phyloP scores from a whole-genome alignment of 2,888 invertebrate genomes.

The Chloroclysta siterata region DNA sequence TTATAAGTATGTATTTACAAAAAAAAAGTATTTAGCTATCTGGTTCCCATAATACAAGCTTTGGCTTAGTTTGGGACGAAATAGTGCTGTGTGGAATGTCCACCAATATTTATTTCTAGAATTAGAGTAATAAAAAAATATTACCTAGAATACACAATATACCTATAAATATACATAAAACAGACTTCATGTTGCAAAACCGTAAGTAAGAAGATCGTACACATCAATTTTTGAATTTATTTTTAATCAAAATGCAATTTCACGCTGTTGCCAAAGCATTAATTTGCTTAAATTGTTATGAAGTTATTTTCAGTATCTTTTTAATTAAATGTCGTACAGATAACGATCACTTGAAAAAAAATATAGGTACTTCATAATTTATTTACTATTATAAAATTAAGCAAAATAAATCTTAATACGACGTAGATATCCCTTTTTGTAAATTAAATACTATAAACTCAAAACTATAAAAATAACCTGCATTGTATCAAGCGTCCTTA shows the following conservation, averaged over 20 bases:
- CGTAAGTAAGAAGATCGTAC: constrained; percentile 35
- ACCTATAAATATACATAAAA: constrained; percentile 47
- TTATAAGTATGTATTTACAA: too few relatives aligned
- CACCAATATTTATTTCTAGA: not conserved
- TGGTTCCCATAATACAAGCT: too few relatives aligned
- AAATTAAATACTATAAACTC: too few relatives aligned
- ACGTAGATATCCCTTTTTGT: too few relatives aligned
- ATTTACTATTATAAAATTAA: too few relatives aligned
- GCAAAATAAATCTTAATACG: too few relatives aligned
- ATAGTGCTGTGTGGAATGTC: too few relatives aligned
- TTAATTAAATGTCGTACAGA: constrained; percentile 1
- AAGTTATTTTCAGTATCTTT: constrained; percentile 19
- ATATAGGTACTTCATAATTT: too few relatives aligned
- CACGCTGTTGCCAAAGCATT: constrained; percentile 39
- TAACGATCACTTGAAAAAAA: not conserved
- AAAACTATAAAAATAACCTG: too few relatives aligned
- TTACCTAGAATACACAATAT: constrained; percentile 56
- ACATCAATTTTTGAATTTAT: constrained; percentile 29
- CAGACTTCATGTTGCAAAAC: constrained; percentile 53
- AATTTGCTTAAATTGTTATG: constrained; percentile 1
- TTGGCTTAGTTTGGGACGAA: too few relatives aligned
- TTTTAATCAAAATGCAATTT: constrained; percentile 45
- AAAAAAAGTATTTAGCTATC: too few relatives aligned
- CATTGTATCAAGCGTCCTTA: too few relatives aligned
- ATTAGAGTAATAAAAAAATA: not conserved